A percentile compares a stretch with the other conserved stretches of the same genome.
Evolutionary conservation across 1,140 invertebrate genomes (phyloP).

Genomic region (Drosophila bocqueti): DNA sequence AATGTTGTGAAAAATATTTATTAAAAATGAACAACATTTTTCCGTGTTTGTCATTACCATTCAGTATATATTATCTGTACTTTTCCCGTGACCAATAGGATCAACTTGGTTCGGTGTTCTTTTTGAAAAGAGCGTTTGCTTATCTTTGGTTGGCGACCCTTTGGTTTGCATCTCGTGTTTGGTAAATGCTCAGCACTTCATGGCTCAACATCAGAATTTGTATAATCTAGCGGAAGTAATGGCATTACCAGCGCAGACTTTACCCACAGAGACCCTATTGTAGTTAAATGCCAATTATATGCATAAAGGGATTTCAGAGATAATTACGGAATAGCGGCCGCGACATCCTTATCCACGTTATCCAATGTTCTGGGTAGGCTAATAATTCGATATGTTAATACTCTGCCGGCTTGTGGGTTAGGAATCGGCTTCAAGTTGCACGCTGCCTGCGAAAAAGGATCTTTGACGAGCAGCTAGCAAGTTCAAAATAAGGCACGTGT

Average conservation of each 20-base stretch:
- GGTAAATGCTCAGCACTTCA: constrained; percentile 12
- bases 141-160: constrained; percentile 22
- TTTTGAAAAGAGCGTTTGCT: constrained; percentile 21
- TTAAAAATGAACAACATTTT: not conserved
- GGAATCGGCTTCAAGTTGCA: constrained; percentile 67
- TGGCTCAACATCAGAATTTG: constrained; percentile 39
- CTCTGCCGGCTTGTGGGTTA: constrained; percentile 51
- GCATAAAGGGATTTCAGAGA: constrained; percentile 74
- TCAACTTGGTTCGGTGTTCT: constrained; percentile 11
- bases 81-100: constrained; percentile 23
- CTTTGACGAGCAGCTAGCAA: constrained; percentile 20
- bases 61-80: not conserved
- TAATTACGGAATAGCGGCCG: constrained; percentile 71
- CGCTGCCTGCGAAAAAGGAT: constrained; percentile 13
- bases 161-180: constrained; percentile 21
- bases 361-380: constrained; percentile 83
- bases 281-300: constrained; percentile 80
- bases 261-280: constrained; percentile 50
- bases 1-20: not conserved
- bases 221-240: constrained; percentile 72
- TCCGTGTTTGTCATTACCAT: not conserved
- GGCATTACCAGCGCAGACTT: constrained; percentile 57
- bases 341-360: constrained; percentile 72
- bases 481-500: constrained; percentile 74
- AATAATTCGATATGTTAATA: constrained; percentile 84